Conservation (phyloP, 2,113 vertebrate species). For the Scomber colias region DNA sequence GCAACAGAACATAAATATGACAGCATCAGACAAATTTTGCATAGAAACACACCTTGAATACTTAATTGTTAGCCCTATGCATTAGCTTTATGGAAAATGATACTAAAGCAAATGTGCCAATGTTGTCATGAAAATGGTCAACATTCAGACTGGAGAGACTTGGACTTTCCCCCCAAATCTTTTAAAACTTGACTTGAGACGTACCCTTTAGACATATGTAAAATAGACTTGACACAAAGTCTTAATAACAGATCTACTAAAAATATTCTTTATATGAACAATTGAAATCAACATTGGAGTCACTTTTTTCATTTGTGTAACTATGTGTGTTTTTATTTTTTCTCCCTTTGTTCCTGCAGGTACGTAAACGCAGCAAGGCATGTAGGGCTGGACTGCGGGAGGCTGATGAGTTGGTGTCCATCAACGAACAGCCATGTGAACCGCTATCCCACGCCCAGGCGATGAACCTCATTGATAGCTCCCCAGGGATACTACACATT, state of each 20-base stretch:
- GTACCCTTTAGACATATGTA: background rate
- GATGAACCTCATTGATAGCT: slow-evolving; percentile 95
- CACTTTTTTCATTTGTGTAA: background rate
- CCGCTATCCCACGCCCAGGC: slow-evolving; percentile 93
- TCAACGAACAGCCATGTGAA: slow-evolving; percentile 93
- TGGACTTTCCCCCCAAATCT: background rate
- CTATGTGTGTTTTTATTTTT: background rate
- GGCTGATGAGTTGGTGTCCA: slow-evolving; percentile 92
- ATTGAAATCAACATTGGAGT: background rate
- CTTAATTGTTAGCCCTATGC: background rate
- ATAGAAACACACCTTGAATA: background rate
- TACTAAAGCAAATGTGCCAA: no score
- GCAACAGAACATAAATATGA: background rate
- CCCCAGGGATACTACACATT: slow-evolving; percentile 87
- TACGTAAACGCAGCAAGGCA: slow-evolving; percentile 97
- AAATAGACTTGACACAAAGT: background rate
- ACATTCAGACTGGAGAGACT: background rate
- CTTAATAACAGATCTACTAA: background rate
- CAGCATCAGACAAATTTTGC: background rate
- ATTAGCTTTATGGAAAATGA: background rate
- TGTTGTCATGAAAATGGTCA: background rate
- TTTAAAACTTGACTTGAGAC: background rate
- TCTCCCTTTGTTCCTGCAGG: slow-evolving; percentile 80
- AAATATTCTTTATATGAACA: background rate
- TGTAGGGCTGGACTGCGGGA: slow-evolving; percentile 94